Percentiles rank a stretch among this genome's conserved stretches.
phyloP scores from a whole-genome alignment of 2,797 vertebrate genomes.

The Pipistrellus nathusii region DNA sequence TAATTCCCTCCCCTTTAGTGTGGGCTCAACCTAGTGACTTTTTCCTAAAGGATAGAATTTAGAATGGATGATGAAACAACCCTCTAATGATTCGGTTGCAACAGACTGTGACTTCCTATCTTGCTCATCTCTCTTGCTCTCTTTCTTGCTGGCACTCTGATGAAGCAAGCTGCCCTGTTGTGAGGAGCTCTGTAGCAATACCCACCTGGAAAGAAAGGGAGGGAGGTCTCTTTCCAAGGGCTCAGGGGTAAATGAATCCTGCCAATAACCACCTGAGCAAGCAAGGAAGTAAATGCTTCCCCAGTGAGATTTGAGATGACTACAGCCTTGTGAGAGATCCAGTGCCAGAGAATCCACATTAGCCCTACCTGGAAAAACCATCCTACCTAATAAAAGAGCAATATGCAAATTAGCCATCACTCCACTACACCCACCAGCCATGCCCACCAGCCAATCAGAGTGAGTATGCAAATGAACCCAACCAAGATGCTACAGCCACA shows the following conservation, averaged over 20 bases:
- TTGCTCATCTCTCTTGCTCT: not conserved
- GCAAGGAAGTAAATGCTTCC: not conserved
- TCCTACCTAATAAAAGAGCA: no score
- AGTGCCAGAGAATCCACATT: not conserved
- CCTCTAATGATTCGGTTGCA: not conserved
- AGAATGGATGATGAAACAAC: not conserved
- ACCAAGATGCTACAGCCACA: no score
- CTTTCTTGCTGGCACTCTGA: not conserved
- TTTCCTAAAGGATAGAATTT: not conserved
- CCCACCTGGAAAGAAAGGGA: not conserved
- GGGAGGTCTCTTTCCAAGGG: not conserved
- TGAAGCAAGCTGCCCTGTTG: not conserved
- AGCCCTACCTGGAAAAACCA: not conserved
- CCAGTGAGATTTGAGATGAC: not conserved
- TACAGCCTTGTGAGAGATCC: not conserved
- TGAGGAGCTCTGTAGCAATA: not conserved
- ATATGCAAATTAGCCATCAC: no score
- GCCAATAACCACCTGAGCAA: not conserved
- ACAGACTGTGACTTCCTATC: not conserved
- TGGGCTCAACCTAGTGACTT: not conserved
- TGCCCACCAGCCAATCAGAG: no score
- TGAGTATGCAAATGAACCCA: no score
- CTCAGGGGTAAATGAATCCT: not conserved
- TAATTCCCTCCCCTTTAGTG: not conserved
- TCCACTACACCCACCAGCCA: no score